Base-by-base conservation (phyloP, 2,797 vertebrate genomes). In the Takifugu rubripes region DNA sequence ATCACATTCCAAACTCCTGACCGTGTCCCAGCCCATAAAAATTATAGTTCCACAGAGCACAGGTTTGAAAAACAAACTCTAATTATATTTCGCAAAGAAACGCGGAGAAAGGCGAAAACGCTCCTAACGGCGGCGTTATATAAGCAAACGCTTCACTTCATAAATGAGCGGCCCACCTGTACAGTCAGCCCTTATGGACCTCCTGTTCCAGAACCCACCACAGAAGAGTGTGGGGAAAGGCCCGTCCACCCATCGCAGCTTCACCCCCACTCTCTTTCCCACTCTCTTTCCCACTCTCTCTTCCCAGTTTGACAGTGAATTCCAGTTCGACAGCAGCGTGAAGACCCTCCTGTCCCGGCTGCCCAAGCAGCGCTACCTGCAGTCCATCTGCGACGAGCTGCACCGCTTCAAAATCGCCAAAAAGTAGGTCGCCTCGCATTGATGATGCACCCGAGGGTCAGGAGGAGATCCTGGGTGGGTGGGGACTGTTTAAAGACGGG, bases 281-380 rank as follows among this genome's bases (percentile, higher is more conserved):
- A 2, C 11, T 31, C 1, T 47, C 10, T 33, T 7, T 27, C 17
- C 17, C 21, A 21, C 52, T 62, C 4, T 71, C 24, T 47, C 15
- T 42, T 45, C 51, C 6, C 77, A 98, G 96, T 94, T 93, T 79
- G 94, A 96, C 8, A 86, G 84, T 24, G 95, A 95, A 33, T 94
- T 94, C 71, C 85, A 91, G 68, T 99, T 96, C 79, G 93, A 96
- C 87, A 79, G 87, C 79, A 94, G 94, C 24, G 94, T 97, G 79
- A 96, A 95, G 86, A 92, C 93, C 45, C 84, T 99, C 75, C 79
- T 98, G 71, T 95, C 93, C 25, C 93, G 88, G 31, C 91, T 94
- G 52, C 95, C 95, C 12, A 99, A 97, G 85, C 96, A 99, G 75
- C 92, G 94, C 64, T 98, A 99, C 82, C 86, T 99, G 54, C 95